Evolutionary conservation across 2,113 vertebrate genomes (phyloP).

Genomic region (Amblyopsis rosae): DNA sequence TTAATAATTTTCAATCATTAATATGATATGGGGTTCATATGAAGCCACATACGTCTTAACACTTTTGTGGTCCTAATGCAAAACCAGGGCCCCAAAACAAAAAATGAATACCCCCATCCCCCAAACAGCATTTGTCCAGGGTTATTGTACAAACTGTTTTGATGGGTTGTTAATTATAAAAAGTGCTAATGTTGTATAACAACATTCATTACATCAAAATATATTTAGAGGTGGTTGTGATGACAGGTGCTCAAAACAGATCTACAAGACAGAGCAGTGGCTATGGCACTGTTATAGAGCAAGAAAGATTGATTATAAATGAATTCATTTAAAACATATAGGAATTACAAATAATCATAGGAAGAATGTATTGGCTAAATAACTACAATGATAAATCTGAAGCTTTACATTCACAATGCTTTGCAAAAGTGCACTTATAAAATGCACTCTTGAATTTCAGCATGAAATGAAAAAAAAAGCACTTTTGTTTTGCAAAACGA

Average conservation of each 20-base stretch:
- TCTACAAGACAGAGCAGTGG: constrained; percentile 4
- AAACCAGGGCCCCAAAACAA: too few relatives aligned
- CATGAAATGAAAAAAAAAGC: constrained; percentile 24
- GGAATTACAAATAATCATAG: constrained; percentile 9
- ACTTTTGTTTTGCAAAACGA: constrained; percentile 29
- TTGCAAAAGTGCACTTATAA: constrained; percentile 71
- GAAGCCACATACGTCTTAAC: too few relatives aligned
- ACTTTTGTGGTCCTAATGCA: too few relatives aligned
- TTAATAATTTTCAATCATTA: too few relatives aligned
- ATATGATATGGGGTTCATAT: too few relatives aligned
- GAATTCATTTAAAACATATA: constrained; percentile 21
- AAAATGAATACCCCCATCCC: too few relatives aligned
- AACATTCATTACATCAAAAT: constrained; percentile 12
- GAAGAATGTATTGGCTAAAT: constrained; percentile 7
- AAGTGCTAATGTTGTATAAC: constrained; percentile 35
- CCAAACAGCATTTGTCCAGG: too few relatives aligned
- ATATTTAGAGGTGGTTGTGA: constrained; percentile 32
- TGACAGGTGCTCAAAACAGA: constrained; percentile 35
- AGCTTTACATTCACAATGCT: constrained; percentile 73
- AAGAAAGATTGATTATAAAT: constrained; percentile 15
- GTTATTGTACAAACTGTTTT: too few relatives aligned
- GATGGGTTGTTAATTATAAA: constrained; percentile 5
- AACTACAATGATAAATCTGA: constrained; percentile 29
- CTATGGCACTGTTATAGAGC: neutral
- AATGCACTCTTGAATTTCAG: constrained; percentile 59